Conservation (phyloP, 2,888 invertebrate genomes). For the Caenorhabditis sulstoni region DNA sequence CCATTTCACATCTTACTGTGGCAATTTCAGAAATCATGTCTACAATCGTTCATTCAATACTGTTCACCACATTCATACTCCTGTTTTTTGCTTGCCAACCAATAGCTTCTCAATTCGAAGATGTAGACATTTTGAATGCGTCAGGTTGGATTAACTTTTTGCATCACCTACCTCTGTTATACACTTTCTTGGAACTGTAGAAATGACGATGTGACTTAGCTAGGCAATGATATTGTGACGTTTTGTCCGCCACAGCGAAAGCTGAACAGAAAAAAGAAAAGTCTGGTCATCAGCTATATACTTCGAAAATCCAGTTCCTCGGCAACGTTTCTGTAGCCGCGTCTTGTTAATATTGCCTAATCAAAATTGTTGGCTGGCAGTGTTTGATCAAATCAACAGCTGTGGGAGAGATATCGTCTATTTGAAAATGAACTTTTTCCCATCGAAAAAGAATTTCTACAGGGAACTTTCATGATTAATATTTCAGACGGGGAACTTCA, state of each 20-base stretch:
- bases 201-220: constrained; percentile 2
- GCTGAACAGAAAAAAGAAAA: constrained; percentile 32
- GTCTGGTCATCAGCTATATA: constrained; percentile 40
- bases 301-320: constrained; percentile 58
- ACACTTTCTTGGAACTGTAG: neutral
- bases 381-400: constrained; percentile 22
- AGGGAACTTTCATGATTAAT: constrained; percentile 1
- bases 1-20: constrained; percentile 3
- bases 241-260: constrained; percentile 16
- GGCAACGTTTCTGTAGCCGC: constrained; percentile 25
- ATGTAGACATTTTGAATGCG: constrained; percentile 36
- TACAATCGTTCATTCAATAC: constrained; percentile 27
- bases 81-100: constrained; percentile 47
- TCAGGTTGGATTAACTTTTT: constrained; percentile 37
- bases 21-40: constrained; percentile 38
- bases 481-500: constrained; percentile 60
- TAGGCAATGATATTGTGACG: constrained; percentile 16
- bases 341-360: constrained; percentile 61
- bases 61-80: constrained; percentile 34
- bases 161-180: neutral
- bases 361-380: constrained; percentile 42
- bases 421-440: neutral
- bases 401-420: neutral
- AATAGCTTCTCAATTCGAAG: constrained; percentile 47
- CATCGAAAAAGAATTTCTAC: neutral